Evolutionary conservation across 2,113 vertebrate genomes (phyloP).

Genomic region (Psammodynastes pulverulentus): DNA sequence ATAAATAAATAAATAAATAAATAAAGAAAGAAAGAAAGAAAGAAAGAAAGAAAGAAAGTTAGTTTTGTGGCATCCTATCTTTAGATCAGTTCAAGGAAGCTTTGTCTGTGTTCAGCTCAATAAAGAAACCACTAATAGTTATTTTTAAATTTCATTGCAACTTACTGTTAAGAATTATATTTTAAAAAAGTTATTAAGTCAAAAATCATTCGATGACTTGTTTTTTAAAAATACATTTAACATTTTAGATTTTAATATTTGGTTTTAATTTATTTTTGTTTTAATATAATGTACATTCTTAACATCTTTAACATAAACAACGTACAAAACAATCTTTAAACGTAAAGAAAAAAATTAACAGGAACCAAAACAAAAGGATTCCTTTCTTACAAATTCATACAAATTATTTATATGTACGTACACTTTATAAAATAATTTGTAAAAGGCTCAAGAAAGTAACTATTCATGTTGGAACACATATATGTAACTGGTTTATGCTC

Average conservation of each 20-base stretch:
- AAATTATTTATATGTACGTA: background rate
- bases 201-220: background rate
- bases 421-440: background rate
- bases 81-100: background rate
- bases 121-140: background rate
- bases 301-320: background rate
- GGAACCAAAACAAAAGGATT: background rate
- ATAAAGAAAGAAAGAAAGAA: too few species aligned
- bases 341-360: background rate
- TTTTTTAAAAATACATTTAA: background rate
- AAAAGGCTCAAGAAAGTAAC: background rate
- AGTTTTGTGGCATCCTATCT: background rate
- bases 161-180: background rate
- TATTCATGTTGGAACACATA: background rate
- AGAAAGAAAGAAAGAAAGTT: too few species aligned
- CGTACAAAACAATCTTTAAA: background rate
- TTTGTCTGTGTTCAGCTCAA: background rate
- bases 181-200: background rate
- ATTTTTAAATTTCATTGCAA: background rate
- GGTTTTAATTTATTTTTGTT: background rate
- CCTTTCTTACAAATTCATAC: background rate
- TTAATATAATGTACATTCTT: background rate
- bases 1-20: too few species aligned
- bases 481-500: background rate
- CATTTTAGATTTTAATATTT: background rate